Conservation (phyloP, 2,888 invertebrate species). For the Conus canariensis region DNA sequence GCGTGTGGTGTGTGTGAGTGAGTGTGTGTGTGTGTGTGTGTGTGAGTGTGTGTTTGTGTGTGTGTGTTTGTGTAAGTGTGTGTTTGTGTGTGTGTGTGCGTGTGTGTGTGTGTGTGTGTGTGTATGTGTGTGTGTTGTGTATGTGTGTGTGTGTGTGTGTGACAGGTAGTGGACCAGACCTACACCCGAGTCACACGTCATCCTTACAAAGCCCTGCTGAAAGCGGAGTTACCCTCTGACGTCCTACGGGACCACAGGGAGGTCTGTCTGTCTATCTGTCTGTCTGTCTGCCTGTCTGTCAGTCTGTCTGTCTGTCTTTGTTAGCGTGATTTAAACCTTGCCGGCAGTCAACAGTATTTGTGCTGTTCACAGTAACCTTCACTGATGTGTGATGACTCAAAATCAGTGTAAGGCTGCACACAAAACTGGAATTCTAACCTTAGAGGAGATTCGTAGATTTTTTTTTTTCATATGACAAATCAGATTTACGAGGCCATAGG, state of each 20-base stretch:
- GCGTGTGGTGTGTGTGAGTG: not conserved
- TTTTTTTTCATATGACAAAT: no score
- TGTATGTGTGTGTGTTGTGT: constrained; percentile 34
- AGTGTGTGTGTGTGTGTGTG: constrained; percentile 33
- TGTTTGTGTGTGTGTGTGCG: no score
- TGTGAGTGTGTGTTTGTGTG: not conserved
- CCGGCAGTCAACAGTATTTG: no score
- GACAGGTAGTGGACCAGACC: constrained; percentile 57
- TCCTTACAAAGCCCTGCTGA: constrained; percentile 57
- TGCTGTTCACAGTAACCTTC: no score
- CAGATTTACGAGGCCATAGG: no score
- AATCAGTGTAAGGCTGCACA: no score
- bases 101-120: no score
- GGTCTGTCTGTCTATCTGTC: constrained; percentile 47
- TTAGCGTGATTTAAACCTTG: not conserved
- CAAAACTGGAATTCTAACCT: no score
- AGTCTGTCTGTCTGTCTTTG: constrained; percentile 3
- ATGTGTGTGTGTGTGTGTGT: not conserved
- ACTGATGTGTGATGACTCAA: no score
- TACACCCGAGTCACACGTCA: constrained; percentile 55
- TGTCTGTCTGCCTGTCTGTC: constrained; percentile 22
- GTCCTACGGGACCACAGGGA: constrained; percentile 59
- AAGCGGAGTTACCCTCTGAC: constrained; percentile 56
- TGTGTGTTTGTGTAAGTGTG: no score
- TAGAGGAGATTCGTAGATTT: no score